phyloP scores from a whole-genome alignment of 2,113 vertebrate genomes.

The Patagioenas fasciata region DNA sequence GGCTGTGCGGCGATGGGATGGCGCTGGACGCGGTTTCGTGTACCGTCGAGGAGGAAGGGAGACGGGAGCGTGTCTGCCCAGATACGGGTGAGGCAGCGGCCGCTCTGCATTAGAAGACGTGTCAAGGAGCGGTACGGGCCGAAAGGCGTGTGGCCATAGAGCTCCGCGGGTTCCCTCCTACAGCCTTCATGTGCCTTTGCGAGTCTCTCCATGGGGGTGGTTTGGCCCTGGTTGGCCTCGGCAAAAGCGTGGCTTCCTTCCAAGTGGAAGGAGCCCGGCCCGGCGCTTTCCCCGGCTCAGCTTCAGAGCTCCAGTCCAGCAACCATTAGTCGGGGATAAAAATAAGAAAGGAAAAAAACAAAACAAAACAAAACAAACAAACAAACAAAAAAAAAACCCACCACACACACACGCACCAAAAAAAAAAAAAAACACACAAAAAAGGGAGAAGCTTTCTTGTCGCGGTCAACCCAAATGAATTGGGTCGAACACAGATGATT shows the following conservation, averaged over 20 bases:
- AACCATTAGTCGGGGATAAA: rapidly evolving
- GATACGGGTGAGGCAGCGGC: neutral
- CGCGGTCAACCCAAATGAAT: neutral
- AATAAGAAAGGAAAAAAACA: rapidly evolving
- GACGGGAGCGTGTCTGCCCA: too few species aligned
- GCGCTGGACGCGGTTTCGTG: rapidly evolving
- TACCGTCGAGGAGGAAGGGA: neutral
- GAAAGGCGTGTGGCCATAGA: neutral
- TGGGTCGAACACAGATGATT: neutral
- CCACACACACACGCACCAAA: too few species aligned
- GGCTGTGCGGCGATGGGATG: rapidly evolving
- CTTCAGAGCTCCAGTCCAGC: neutral
- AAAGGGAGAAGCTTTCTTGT: neutral
- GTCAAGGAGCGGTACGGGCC: neutral
- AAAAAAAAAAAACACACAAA: too few species aligned
- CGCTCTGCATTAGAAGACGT: neutral
- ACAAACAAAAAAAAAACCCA: too few species aligned
- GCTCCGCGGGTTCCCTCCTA: neutral
- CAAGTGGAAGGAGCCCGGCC: too few species aligned
- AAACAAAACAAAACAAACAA: too few species aligned
- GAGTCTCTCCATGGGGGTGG: neutral
- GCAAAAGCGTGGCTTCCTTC: neutral
- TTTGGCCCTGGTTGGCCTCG: neutral
- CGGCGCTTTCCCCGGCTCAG: neutral
- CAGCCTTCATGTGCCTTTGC: neutral